Percentiles rank a stretch among this genome's conserved stretches.
Conservation (phyloP, 2,797 vertebrate species). For the Lagocephalus sceleratus region DNA sequence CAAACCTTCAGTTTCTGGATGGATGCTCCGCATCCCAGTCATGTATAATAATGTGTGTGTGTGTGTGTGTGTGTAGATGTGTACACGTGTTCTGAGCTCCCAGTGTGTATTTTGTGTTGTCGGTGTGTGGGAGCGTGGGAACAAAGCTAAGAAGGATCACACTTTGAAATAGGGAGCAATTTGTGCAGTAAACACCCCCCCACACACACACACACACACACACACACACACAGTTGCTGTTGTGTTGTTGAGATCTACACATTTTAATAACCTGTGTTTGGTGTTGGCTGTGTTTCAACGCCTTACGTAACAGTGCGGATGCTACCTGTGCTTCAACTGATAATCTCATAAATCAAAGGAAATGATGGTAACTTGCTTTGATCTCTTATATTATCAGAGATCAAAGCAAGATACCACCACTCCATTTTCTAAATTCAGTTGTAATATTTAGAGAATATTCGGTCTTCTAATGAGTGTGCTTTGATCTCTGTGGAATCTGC, state of each 20-base stretch:
- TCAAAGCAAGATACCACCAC: too few relatives aligned
- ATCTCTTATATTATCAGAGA: too few relatives aligned
- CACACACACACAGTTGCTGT: constrained; percentile 1
- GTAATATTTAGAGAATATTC: too few relatives aligned
- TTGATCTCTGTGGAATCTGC: too few relatives aligned
- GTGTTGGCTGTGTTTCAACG: constrained; percentile 22
- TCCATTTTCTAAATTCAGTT: too few relatives aligned
- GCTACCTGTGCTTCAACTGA: constrained; percentile 18
- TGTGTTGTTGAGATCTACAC: constrained; percentile 16
- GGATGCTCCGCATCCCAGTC: constrained; percentile 16
- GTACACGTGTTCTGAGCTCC: neutral
- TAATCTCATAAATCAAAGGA: too few relatives aligned
- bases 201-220: constrained; percentile 29
- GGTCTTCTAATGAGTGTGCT: too few relatives aligned
- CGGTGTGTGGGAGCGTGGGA: constrained; percentile 22
- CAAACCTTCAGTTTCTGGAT: constrained; percentile 28
- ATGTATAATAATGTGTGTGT: constrained; percentile 47
- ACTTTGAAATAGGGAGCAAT: constrained; percentile 55
- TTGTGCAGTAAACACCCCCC: constrained; percentile 55
- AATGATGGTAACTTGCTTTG: too few relatives aligned
- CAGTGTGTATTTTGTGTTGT: constrained; percentile 7
- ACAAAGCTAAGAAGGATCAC: constrained; percentile 42
- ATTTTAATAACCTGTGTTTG: constrained; percentile 37
- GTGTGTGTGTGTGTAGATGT: constrained; percentile 8
- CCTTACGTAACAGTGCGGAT: constrained; percentile 29